A percentile compares a stretch with the other conserved stretches of the same genome.
Evolutionary conservation across 2,888 invertebrate genomes (phyloP).

Genomic region (Dermolepida albohirtum): DNA sequence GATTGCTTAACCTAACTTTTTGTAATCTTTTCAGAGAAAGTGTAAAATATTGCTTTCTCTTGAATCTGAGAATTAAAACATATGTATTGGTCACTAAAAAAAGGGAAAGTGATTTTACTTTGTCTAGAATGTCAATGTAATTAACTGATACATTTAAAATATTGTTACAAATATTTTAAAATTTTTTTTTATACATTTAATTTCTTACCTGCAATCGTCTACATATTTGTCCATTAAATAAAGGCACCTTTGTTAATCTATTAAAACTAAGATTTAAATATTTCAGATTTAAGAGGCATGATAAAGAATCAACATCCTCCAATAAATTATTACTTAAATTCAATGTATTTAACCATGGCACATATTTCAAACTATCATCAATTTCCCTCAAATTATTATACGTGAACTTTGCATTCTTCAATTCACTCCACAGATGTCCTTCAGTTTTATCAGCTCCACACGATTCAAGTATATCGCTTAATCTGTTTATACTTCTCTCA

Average conservation of each 20-base stretch:
- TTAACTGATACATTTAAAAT: too few relatives aligned
- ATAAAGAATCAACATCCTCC: slow-evolving; percentile 67
- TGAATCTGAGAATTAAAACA: too few relatives aligned
- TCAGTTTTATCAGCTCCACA: slow-evolving; percentile 73
- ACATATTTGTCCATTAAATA: slow-evolving; percentile 69
- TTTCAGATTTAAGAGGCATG: slow-evolving; percentile 72
- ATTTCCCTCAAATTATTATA: slow-evolving; percentile 69
- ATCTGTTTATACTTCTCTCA: slow-evolving; percentile 62
- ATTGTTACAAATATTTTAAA: too few relatives aligned
- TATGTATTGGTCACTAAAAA: too few relatives aligned
- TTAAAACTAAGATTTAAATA: slow-evolving; percentile 75
- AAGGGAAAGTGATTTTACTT: too few relatives aligned
- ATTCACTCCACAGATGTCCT: slow-evolving; percentile 73
- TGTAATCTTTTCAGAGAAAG: too few relatives aligned
- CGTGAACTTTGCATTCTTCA: slow-evolving; percentile 70
- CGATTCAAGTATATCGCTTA: slow-evolving; percentile 66
- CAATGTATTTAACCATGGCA: slow-evolving; percentile 72
- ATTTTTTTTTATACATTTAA: background rate
- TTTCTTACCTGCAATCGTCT: slow-evolving; percentile 62
- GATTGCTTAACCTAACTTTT: too few relatives aligned
- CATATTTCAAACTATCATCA: slow-evolving; percentile 70
- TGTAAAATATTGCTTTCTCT: too few relatives aligned
- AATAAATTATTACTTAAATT: slow-evolving; percentile 76
- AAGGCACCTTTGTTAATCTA: slow-evolving; percentile 69
- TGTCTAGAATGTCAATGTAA: too few relatives aligned